Conservation (phyloP, 2,888 invertebrate genomes). For the Meiosimyza decipiens region DNA sequence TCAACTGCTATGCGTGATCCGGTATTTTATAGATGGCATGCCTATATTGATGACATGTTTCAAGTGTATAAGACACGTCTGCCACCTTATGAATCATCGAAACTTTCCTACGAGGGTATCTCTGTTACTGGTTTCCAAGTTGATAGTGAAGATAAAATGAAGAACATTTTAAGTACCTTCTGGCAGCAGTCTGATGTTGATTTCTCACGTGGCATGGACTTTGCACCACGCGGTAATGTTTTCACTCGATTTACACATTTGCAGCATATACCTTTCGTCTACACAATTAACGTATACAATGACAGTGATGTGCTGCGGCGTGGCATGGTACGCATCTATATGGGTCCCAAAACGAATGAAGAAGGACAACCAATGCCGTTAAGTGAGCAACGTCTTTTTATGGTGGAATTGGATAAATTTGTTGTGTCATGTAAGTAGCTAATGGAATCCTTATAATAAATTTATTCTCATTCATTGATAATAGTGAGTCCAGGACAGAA, state of each 20-base stretch:
- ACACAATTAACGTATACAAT: conserved; percentile 74
- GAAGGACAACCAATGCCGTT: conserved; percentile 71
- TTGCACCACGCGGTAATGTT: conserved; percentile 78
- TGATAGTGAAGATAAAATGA: conserved; percentile 67
- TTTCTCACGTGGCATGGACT: conserved; percentile 82
- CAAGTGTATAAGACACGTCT: conserved; percentile 78
- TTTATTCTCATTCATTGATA: neutral
- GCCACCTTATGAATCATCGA: conserved; percentile 70
- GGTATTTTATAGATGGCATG: conserved; percentile 86
- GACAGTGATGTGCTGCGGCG: conserved; percentile 65
- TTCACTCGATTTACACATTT: conserved; percentile 79
- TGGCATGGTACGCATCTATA: conserved; percentile 75
- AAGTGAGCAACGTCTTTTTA: conserved; percentile 71
- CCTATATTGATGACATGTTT: conserved; percentile 81
- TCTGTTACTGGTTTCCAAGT: conserved; percentile 71
- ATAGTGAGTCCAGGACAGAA: conserved; percentile 77
- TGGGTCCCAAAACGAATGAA: conserved; percentile 75
- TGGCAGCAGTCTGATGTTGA: conserved; percentile 85
- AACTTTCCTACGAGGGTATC: conserved; percentile 67
- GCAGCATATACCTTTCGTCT: conserved; percentile 77
- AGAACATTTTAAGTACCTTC: conserved; percentile 74
- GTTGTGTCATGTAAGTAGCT: conserved; percentile 69
- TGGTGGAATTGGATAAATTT: conserved; percentile 78
- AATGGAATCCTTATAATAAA: neutral
- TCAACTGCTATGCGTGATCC: conserved; percentile 89